Percentiles rank a stretch among this genome's conserved stretches.
Evolutionary conservation across 2,888 invertebrate species (phyloP).

Genomic region (Abrostola tripartita): DNA sequence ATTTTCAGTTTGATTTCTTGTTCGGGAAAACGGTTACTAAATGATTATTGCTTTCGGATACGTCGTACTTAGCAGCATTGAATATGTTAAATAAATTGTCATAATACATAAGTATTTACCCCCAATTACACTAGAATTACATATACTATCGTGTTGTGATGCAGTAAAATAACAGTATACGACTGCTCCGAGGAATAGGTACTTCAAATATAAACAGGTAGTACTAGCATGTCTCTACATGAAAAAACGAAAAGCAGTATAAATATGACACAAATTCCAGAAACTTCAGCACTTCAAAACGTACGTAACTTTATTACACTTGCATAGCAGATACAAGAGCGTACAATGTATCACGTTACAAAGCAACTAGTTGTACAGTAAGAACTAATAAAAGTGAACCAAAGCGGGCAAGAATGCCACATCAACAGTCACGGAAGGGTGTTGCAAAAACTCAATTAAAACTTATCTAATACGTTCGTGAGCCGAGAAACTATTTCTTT

Average conservation of each 20-base stretch:
- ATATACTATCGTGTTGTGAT: no score
- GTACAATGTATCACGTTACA: conserved; percentile 42
- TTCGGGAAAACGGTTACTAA: no score
- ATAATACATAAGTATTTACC: no score
- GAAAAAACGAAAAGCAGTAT: conserved; percentile 2
- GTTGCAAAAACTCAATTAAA: conserved; percentile 79
- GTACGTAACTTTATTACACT: conserved; percentile 40
- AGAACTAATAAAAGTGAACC: conserved; percentile 54
- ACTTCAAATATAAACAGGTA: no score
- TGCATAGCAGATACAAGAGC: conserved; percentile 38
- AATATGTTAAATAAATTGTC: no score
- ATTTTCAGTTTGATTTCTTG: no score
- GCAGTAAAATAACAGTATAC: no score
- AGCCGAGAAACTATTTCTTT: conserved; percentile 52
- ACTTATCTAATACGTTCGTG: conserved; percentile 72
- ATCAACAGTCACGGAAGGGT: conserved; percentile 63
- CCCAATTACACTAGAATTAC: no score
- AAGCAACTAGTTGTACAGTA: conserved; percentile 38
- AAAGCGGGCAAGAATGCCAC: conserved; percentile 51
- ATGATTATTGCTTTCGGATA: no score
- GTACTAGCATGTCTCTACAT: no score
- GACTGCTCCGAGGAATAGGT: no score
- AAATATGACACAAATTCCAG: conserved; percentile 1
- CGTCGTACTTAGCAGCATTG: no score
- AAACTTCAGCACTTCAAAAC: conserved; percentile 25